phyloP scores from a whole-genome alignment of 2,113 vertebrate genomes.

The Syngnathus typhle region DNA sequence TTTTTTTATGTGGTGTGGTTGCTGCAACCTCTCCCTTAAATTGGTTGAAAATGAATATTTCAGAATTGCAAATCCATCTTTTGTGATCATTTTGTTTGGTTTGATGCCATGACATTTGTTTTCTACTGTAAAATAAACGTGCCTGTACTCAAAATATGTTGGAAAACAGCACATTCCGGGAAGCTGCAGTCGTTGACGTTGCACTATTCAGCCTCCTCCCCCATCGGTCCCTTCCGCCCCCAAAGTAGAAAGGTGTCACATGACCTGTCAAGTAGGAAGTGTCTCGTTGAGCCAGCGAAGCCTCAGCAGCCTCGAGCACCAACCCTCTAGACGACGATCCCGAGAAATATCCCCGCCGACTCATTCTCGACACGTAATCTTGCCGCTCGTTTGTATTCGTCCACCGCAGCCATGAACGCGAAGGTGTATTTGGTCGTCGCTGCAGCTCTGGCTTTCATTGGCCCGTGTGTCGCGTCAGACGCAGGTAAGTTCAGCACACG shows the following conservation, averaged over 20 bases:
- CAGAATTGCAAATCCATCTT: no score
- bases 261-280: slow-evolving; percentile 72
- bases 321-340: slow-evolving; percentile 17
- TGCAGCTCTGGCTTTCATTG: slow-evolving; percentile 36
- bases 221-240: slow-evolving; percentile 1
- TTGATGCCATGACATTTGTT: no score
- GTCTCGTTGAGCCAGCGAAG: slow-evolving; percentile 19
- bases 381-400: background rate
- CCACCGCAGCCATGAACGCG: slow-evolving; percentile 53
- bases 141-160: no score
- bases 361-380: slow-evolving; percentile 17
- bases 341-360: slow-evolving; percentile 6
- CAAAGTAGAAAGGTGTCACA: slow-evolving; percentile 53
- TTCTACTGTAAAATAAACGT: no score
- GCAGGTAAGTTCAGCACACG: slow-evolving; percentile 61
- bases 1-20: no score
- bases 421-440: slow-evolving; percentile 50
- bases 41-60: no score
- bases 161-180: no score
- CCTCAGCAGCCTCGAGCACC: slow-evolving; percentile 25
- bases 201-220: background rate
- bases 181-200: background rate
- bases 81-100: no score
- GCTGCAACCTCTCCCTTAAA: no score
- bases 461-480: slow-evolving; percentile 23